Percentiles rank a stretch among this genome's conserved stretches.
phyloP scores from a whole-genome alignment of 2,113 vertebrate genomes.

The Nerophis ophidion region DNA sequence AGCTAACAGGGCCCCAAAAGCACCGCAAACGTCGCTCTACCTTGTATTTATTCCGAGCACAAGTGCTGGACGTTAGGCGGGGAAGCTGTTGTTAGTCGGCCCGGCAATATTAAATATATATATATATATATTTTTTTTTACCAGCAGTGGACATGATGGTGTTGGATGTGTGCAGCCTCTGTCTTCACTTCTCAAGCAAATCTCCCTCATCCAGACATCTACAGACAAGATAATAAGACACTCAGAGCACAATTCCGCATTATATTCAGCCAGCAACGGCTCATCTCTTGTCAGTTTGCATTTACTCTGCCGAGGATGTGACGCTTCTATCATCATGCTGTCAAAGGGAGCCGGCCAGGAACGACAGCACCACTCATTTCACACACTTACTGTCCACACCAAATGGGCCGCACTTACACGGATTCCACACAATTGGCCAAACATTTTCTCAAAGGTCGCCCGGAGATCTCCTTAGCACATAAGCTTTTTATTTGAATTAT shows the following conservation, averaged over 20 bases:
- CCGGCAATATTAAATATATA: slow-evolving; percentile 72
- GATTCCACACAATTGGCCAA: slow-evolving; percentile 92
- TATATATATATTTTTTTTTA: slow-evolving; percentile 49
- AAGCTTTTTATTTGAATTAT: slow-evolving; percentile 89
- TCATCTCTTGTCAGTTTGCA: slow-evolving; percentile 99
- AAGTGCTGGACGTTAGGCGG: slow-evolving; percentile 92
- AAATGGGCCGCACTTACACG: slow-evolving; percentile 92
- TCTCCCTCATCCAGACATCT: slow-evolving; percentile 98
- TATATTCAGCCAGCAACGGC: slow-evolving; percentile 99
- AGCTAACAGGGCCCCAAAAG: slow-evolving; percentile 86
- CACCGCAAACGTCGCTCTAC: slow-evolving; percentile 84
- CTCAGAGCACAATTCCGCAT: slow-evolving; percentile 99
- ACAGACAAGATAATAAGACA: slow-evolving; percentile 99
- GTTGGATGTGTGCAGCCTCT: slow-evolving; percentile 87
- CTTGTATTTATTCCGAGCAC: slow-evolving; percentile 96
- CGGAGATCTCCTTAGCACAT: slow-evolving; percentile 66
- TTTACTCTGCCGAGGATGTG: slow-evolving; percentile 97
- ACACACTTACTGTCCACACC: slow-evolving; percentile 97
- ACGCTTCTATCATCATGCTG: slow-evolving; percentile 99
- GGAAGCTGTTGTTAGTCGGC: slow-evolving; percentile 98
- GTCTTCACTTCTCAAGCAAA: slow-evolving; percentile 90
- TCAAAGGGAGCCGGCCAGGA: slow-evolving; percentile 93
- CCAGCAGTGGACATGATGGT: slow-evolving; percentile 70
- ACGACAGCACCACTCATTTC: slow-evolving; percentile 94
- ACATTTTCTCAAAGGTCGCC: slow-evolving; percentile 98